These are phyloP conservation scores for Spodoptera litura DNA, from an alignment of 1,140 invertebrate genomes.

Conservation along the genomic window DNA sequence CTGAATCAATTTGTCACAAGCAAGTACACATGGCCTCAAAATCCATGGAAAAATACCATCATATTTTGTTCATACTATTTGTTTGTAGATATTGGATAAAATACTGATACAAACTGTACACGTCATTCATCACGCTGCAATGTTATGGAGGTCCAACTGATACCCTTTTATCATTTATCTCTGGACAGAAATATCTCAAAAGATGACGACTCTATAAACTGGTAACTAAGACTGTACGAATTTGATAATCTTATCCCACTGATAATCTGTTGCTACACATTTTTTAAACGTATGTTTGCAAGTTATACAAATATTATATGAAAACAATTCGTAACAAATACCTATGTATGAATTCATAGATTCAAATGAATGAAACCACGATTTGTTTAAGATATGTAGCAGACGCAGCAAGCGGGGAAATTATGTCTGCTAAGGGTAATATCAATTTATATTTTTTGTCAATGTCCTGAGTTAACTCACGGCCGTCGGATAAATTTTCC, in stretches of 20 bases:
- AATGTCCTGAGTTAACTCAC: too few species aligned
- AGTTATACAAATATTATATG: too few species aligned
- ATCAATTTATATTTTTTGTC: too few species aligned
- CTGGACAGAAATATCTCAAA: conserved; percentile 60
- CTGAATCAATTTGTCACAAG: background rate
- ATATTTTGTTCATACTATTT: background rate
- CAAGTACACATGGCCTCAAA: background rate
- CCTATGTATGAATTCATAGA: too few species aligned
- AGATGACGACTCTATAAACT: conserved; percentile 53
- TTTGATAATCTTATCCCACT: conserved; percentile 29
- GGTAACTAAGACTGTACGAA: background rate
- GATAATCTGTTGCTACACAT: background rate
- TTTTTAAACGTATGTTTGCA: too few species aligned
- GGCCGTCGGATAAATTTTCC: too few species aligned
- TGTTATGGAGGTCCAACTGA: conserved; percentile 18
- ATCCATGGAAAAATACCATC: conserved; percentile 13
- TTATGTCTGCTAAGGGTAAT: too few species aligned
- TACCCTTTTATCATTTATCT: conserved; percentile 54
- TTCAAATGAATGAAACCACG: too few species aligned
- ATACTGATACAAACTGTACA: background rate
- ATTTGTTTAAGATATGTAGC: too few species aligned
- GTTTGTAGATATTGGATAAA: conserved; percentile 15
- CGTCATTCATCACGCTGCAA: conserved; percentile 16
- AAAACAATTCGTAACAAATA: too few species aligned
- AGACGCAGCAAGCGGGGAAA: too few species aligned